These are phyloP conservation scores for Hippopotamyrus pictus DNA, from an alignment of 2,797 vertebrate genomes.

Conservation along the genomic window DNA sequence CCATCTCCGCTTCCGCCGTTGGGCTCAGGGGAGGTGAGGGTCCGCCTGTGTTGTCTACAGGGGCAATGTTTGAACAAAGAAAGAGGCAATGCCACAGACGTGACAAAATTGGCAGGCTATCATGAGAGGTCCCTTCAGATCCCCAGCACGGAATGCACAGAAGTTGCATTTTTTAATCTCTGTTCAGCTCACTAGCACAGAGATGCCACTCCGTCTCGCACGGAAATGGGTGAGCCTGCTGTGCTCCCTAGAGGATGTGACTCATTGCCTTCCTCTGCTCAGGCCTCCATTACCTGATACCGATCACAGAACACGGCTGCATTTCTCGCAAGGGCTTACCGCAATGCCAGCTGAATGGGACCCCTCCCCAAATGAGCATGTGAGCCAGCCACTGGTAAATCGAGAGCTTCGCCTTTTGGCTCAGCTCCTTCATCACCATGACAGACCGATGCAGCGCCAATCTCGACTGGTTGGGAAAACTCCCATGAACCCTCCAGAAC, in stretches of 20 bases:
- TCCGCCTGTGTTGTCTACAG: conserved; percentile 8
- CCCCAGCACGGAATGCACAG: neutral
- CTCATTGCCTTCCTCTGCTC: conserved; percentile 20
- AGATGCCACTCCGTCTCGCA: conserved; percentile 14
- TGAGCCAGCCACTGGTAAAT: no score
- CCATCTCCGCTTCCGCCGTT: neutral
- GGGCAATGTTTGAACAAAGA: neutral
- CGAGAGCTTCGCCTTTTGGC: no score
- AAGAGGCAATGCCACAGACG: neutral
- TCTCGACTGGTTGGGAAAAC: no score
- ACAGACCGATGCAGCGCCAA: no score
- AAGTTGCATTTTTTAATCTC: neutral
- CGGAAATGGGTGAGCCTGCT: conserved; percentile 27
- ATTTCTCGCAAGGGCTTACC: neutral
- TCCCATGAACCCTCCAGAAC: no score
- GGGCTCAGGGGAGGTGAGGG: neutral
- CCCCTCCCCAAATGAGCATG: neutral
- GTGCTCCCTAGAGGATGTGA: conserved; percentile 25
- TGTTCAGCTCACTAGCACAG: neutral
- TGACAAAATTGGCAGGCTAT: neutral
- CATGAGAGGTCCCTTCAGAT: neutral
- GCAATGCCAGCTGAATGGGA: neutral
- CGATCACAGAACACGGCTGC: neutral
- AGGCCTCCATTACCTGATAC: conserved; percentile 9
- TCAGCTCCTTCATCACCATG: no score